Conservation (phyloP, 2,797 vertebrate species). For the Mus caroli region DNA sequence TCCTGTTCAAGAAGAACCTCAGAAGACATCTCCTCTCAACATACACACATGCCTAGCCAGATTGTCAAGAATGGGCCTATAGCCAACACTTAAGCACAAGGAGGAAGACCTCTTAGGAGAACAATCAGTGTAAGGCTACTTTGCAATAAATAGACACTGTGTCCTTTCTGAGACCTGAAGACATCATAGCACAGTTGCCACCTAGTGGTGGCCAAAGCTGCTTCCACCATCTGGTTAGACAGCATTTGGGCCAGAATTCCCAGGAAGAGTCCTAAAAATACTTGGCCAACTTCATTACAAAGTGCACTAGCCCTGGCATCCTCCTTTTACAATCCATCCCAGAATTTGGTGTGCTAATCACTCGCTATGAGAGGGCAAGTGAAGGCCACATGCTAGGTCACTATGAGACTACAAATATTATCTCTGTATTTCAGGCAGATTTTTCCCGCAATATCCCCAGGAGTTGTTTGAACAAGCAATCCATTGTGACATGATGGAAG, state of each 20-base stretch:
- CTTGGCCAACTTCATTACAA: not conserved
- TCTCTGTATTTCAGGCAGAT: not conserved
- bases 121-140: not conserved
- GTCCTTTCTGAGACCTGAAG: not conserved
- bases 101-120: conserved; percentile 23
- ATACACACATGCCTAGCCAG: not conserved
- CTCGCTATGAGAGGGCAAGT: no score
- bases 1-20: not conserved
- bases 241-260: not conserved
- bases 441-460: not conserved
- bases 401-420: not conserved
- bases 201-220: not conserved
- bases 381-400: not conserved
- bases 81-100: not conserved
- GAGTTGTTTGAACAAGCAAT: not conserved
- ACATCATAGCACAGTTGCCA: not conserved
- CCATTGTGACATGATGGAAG: not conserved
- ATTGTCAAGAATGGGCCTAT: not conserved
- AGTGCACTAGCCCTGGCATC: not conserved
- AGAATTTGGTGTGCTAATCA: not conserved
- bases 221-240: not conserved
- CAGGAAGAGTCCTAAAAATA: not conserved
- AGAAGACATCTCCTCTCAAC: not conserved
- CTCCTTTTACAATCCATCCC: not conserved
- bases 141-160: not conserved